A percentile compares a stretch with the other conserved stretches of the same genome.
Evolutionary conservation across 2,888 invertebrate species (phyloP).

Genomic region (Aphodius sticticus): DNA sequence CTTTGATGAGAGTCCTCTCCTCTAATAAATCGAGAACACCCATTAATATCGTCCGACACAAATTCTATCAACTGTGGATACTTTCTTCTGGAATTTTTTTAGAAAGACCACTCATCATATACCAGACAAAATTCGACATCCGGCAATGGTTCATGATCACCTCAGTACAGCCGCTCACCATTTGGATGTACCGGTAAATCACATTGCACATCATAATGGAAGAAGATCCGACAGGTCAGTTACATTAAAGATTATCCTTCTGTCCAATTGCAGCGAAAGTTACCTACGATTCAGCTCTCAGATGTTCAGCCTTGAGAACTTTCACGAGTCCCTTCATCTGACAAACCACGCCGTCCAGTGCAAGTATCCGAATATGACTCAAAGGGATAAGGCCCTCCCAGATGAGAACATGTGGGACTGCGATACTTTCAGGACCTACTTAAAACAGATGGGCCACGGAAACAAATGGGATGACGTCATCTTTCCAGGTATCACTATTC

Average conservation of each 20-base stretch:
- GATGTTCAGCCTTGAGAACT: constrained; percentile 84
- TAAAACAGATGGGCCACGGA: constrained; percentile 75
- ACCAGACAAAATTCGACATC: constrained; percentile 94
- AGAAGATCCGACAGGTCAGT: constrained; percentile 6
- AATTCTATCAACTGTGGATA: not conserved
- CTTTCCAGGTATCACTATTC: constrained; percentile 72
- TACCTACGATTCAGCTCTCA: constrained; percentile 93
- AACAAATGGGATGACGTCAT: constrained; percentile 85
- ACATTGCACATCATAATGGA: not conserved
- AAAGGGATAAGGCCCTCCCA: constrained; percentile 80
- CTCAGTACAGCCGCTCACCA: constrained; percentile 86
- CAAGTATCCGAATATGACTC: constrained; percentile 76
- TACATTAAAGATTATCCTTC: not conserved
- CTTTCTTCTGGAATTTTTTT: constrained; percentile 52
- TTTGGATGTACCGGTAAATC: constrained; percentile 89
- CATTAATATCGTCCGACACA: not conserved
- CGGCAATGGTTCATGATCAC: constrained; percentile 95
- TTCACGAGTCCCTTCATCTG: constrained; percentile 91
- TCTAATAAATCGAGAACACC: not conserved
- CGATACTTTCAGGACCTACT: constrained; percentile 74
- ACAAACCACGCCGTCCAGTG: constrained; percentile 95
- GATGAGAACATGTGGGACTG: constrained; percentile 96
- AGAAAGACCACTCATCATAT: constrained; percentile 89
- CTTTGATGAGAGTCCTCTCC: not conserved
- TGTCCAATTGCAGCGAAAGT: constrained; percentile 71